A percentile compares a stretch with the other conserved stretches of the same genome.
phyloP scores from a whole-genome alignment of 2,797 vertebrate genomes.

The Sebastes aleutianus region DNA sequence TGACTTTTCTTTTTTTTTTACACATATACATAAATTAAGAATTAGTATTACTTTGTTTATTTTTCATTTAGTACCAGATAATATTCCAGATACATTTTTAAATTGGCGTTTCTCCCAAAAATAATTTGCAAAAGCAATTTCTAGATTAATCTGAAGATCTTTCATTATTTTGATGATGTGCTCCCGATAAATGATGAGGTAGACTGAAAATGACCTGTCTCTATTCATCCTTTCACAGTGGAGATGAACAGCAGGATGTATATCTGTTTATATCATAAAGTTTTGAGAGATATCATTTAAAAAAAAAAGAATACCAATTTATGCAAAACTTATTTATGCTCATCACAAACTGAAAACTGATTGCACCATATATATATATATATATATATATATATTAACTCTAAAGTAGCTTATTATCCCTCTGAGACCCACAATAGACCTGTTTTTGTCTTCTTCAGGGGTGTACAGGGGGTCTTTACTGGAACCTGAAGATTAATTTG shows the following conservation, averaged over 20 bases:
- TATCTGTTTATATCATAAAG: background rate
- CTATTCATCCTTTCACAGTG: background rate
- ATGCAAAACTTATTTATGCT: no score
- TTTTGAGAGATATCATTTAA: background rate
- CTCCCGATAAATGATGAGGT: background rate
- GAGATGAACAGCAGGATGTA: background rate
- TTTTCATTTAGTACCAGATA: background rate
- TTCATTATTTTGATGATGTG: background rate
- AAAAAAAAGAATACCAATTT: no score
- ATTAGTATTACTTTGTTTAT: background rate
- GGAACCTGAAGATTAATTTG: background rate
- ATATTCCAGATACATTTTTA: background rate
- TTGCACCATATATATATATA: no score
- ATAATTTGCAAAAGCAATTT: background rate
- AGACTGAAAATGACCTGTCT: background rate
- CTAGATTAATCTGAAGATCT: background rate
- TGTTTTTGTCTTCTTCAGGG: background rate
- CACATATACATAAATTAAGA: no score
- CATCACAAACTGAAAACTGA: background rate
- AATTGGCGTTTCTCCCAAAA: no score
- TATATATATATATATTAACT: no score
- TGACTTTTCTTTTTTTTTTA: no score
- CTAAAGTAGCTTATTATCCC: background rate
- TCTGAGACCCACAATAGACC: no score
- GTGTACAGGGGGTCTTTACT: background rate